Conservation (phyloP, 2,797 vertebrate species). For the Chelon labrosus region DNA sequence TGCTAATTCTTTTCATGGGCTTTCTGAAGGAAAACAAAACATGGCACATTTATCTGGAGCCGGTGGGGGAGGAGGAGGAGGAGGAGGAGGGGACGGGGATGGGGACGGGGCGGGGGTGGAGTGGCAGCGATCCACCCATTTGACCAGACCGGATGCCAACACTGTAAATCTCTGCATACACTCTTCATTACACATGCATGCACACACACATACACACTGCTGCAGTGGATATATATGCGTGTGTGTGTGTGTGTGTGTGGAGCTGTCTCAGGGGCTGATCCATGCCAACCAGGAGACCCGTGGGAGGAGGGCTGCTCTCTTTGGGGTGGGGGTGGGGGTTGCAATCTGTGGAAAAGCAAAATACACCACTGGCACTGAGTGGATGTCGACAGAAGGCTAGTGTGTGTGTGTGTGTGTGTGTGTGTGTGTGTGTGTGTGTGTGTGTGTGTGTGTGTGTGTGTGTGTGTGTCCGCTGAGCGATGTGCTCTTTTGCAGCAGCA, state of each 20-base stretch:
- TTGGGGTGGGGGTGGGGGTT: slow-evolving; percentile 44
- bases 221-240: too few species aligned
- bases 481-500: slow-evolving; percentile 19
- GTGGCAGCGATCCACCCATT: slow-evolving; percentile 63
- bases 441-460: too few species aligned
- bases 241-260: slow-evolving; percentile 27
- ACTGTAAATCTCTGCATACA: slow-evolving; percentile 67
- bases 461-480: slow-evolving; percentile 12
- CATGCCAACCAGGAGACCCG: slow-evolving; percentile 65
- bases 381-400: slow-evolving; percentile 66
- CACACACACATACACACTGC: slow-evolving; percentile 4
- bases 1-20: slow-evolving; percentile 74
- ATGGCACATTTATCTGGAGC: slow-evolving; percentile 59
- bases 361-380: slow-evolving; percentile 65
- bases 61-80: slow-evolving; percentile 21
- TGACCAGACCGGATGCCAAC: slow-evolving; percentile 60
- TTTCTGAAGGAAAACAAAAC: slow-evolving; percentile 69
- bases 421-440: slow-evolving; percentile 32
- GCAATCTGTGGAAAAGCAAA: slow-evolving; percentile 65
- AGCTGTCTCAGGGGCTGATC: slow-evolving; percentile 33
- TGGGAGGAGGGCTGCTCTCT: slow-evolving; percentile 69
- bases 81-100: slow-evolving; percentile 24
- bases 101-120: slow-evolving; percentile 20
- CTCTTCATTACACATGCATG: slow-evolving; percentile 44
- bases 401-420: slow-evolving; percentile 37